Percentiles rank a stretch among this genome's conserved stretches.
Evolutionary conservation across 1,140 invertebrate genomes (phyloP).

Genomic region (Goniozus legneri): DNA sequence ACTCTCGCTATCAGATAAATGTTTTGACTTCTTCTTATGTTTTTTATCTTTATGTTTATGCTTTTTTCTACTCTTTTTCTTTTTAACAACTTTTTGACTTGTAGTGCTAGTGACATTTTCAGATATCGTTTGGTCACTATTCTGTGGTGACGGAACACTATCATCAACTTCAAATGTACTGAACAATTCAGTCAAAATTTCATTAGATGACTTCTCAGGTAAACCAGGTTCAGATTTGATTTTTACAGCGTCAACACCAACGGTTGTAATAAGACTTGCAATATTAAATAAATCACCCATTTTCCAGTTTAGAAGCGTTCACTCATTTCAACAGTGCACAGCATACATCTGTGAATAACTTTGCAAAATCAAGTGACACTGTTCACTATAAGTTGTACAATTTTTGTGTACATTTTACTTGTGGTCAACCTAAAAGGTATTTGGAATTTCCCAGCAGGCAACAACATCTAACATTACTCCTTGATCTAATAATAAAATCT

Average conservation of each 20-base stretch:
- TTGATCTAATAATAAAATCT: no score
- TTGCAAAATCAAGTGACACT: no score
- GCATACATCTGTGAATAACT: no score
- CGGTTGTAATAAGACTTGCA: constrained; percentile 47
- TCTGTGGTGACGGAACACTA: constrained; percentile 21
- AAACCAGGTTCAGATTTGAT: constrained; percentile 52
- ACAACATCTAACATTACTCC: no score
- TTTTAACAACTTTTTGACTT: no score
- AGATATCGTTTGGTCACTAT: constrained; percentile 31
- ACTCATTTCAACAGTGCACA: no score
- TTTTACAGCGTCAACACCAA: constrained; percentile 49
- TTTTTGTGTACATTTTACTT: no score
- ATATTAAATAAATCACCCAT: constrained; percentile 51
- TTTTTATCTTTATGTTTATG: constrained; percentile 56
- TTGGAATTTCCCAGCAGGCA: no score
- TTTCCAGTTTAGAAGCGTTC: no score
- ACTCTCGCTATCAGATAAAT: constrained; percentile 53
- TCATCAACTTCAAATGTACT: constrained; percentile 62
- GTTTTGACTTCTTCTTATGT: constrained; percentile 54
- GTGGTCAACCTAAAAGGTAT: no score
- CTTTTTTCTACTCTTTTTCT: constrained; percentile 51
- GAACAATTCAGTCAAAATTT: constrained; percentile 77
- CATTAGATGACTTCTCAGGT: constrained; percentile 67
- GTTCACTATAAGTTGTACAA: no score
- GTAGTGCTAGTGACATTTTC: constrained; percentile 41